Conservation (phyloP, 2,797 vertebrate genomes). For the Bufotes viridis region DNA sequence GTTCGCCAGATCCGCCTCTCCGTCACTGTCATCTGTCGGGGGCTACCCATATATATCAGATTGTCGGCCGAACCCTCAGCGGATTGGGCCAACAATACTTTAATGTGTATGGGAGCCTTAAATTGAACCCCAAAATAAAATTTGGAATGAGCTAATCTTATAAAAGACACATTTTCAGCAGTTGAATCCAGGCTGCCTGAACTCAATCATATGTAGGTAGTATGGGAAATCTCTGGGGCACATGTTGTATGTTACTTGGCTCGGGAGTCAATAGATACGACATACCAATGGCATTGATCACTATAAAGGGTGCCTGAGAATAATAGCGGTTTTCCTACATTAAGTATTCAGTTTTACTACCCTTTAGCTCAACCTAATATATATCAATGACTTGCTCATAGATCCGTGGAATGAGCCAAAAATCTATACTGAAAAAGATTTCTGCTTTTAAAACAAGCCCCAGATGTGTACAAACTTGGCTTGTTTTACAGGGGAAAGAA, state of each 20-base stretch:
- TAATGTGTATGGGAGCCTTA: not conserved
- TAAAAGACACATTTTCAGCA: conserved; percentile 30
- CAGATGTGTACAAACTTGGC: conserved; percentile 56
- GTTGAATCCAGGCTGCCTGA: not conserved
- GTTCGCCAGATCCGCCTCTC: no score
- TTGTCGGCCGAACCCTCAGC: no score
- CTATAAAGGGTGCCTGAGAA: conserved; percentile 24
- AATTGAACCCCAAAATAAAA: conserved; percentile 17
- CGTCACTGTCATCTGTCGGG: no score
- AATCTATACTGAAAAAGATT: conserved; percentile 51
- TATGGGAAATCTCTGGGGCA: conserved; percentile 41
- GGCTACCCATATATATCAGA: no score
- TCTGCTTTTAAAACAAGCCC: conserved; percentile 23
- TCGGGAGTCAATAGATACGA: conserved; percentile 17
- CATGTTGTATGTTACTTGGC: conserved; percentile 48
- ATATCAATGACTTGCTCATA: conserved; percentile 40
- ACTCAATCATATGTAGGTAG: conserved; percentile 38
- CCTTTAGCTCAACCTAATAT: conserved; percentile 48
- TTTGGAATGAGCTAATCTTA: conserved; percentile 21
- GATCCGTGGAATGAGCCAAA: conserved; percentile 39
- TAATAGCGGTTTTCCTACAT: conserved; percentile 28
- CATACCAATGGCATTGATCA: conserved; percentile 49
- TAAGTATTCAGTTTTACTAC: conserved; percentile 45
- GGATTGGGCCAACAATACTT: no score
- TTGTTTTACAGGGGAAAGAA: conserved; percentile 23